Conservation (phyloP, 2,888 invertebrate species). For the Hedychridium roseum region DNA sequence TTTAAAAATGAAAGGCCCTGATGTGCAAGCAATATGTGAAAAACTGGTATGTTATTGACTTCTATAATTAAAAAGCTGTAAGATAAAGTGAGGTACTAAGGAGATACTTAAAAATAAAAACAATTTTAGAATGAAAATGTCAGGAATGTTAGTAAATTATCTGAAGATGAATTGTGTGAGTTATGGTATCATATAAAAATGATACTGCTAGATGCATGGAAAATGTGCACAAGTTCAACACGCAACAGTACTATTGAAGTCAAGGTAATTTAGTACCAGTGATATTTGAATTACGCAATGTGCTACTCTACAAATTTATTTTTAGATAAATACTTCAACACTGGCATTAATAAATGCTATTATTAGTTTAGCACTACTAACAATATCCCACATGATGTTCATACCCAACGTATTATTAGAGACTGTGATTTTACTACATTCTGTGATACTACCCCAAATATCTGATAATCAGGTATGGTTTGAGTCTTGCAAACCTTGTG, state of each 20-base stretch:
- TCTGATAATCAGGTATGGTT: conserved; percentile 26
- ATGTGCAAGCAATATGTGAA: conserved; percentile 18
- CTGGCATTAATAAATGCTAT: conserved; percentile 20
- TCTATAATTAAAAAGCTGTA: neutral
- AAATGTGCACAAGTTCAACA: conserved; percentile 16
- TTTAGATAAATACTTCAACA: conserved; percentile 16
- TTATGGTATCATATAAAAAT: conserved; percentile 25
- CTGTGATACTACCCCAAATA: conserved; percentile 23
- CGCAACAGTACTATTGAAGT: too few species aligned
- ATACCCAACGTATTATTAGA: conserved; percentile 30
- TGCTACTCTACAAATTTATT: conserved; percentile 7
- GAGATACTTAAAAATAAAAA: too few species aligned
- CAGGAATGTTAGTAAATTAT: conserved; percentile 19
- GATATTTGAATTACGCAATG: neutral
- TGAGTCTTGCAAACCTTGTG: too few species aligned
- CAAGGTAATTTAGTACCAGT: too few species aligned
- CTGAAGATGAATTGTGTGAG: conserved; percentile 30
- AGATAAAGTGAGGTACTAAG: too few species aligned
- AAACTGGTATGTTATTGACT: conserved; percentile 27
- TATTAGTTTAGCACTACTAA: conserved; percentile 24
- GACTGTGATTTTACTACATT: conserved; percentile 26
- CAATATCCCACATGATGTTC: conserved; percentile 21
- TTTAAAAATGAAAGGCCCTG: conserved; percentile 18
- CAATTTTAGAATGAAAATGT: conserved; percentile 24
- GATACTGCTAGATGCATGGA: conserved; percentile 22